Conservation (phyloP, 2,113 vertebrate species). For the Prionailurus viverrinus region DNA sequence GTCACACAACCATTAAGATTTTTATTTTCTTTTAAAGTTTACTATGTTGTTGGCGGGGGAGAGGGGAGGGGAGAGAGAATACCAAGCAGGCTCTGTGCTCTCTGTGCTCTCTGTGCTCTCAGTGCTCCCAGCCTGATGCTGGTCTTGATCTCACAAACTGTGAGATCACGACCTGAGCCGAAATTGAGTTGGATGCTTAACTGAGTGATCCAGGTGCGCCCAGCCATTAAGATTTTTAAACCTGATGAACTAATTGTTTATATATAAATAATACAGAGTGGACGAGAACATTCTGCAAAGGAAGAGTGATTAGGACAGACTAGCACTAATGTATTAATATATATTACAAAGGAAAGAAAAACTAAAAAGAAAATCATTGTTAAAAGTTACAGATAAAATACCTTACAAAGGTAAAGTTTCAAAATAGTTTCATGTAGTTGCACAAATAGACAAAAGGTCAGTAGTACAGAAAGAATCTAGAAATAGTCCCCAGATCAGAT, state of each 20-base stretch:
- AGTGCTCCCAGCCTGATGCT: no score
- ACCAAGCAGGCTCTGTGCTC: no score
- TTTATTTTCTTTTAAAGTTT: no score
- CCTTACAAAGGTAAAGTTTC: neutral
- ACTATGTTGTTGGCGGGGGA: no score
- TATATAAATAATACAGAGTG: neutral
- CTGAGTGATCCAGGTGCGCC: no score
- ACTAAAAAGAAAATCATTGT: no score
- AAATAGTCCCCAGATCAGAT: neutral
- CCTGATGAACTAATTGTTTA: neutral
- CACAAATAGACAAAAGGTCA: neutral
- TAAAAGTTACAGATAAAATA: neutral
- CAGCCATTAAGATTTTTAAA: neutral
- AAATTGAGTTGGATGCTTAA: no score
- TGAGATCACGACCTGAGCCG: no score
- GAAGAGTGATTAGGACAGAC: neutral
- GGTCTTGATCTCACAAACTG: no score
- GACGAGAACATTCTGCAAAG: conserved; percentile 8
- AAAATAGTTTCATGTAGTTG: neutral
- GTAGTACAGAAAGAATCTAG: neutral
- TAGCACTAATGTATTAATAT: conserved; percentile 2
- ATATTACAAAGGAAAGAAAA: neutral
- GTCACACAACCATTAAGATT: neutral
- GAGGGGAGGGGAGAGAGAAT: no score
- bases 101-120: no score